Percentiles rank a stretch among this genome's conserved stretches.
phyloP scores from a whole-genome alignment of 2,888 invertebrate species.

The Steromphala cineraria region DNA sequence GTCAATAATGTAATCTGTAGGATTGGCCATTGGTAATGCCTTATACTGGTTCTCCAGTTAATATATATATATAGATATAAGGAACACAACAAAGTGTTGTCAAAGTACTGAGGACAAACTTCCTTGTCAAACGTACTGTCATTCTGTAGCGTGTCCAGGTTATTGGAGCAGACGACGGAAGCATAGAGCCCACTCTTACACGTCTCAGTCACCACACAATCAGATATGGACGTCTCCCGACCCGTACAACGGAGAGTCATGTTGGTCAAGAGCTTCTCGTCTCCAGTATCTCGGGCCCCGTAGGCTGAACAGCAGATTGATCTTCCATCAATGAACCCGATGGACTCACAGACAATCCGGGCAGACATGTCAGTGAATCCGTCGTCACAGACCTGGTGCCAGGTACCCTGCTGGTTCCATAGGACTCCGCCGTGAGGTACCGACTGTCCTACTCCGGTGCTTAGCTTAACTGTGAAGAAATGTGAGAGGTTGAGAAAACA shows the following conservation, averaged over 20 bases:
- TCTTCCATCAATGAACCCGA: slow-evolving; percentile 60
- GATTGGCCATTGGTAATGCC: too few relatives aligned
- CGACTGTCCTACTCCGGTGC: slow-evolving; percentile 44
- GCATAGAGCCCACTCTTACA: slow-evolving; percentile 56
- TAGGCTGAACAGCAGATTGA: slow-evolving; percentile 66
- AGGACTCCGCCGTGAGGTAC: slow-evolving; percentile 59
- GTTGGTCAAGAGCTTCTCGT: slow-evolving; percentile 45
- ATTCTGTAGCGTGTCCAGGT: slow-evolving; percentile 20
- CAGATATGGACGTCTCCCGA: slow-evolving; percentile 46
- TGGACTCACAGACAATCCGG: slow-evolving; percentile 55
- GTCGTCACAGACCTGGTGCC: slow-evolving; percentile 62
- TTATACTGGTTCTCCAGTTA: too few relatives aligned
- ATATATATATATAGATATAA: too few relatives aligned
- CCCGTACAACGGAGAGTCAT: slow-evolving; percentile 76
- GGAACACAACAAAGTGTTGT: not conserved
- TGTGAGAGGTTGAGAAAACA: not conserved
- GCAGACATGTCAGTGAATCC: slow-evolving; percentile 65
- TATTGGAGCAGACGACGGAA: slow-evolving; percentile 58
- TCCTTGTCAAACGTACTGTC: slow-evolving; percentile 22
- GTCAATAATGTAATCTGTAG: too few relatives aligned
- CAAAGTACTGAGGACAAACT: not conserved
- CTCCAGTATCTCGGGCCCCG: slow-evolving; percentile 28
- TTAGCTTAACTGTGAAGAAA: slow-evolving; percentile 53
- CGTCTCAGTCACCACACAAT: slow-evolving; percentile 50
- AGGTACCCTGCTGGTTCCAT: slow-evolving; percentile 45